Conservation (phyloP, 2,888 invertebrate genomes). For the Crioceris asparagi region DNA sequence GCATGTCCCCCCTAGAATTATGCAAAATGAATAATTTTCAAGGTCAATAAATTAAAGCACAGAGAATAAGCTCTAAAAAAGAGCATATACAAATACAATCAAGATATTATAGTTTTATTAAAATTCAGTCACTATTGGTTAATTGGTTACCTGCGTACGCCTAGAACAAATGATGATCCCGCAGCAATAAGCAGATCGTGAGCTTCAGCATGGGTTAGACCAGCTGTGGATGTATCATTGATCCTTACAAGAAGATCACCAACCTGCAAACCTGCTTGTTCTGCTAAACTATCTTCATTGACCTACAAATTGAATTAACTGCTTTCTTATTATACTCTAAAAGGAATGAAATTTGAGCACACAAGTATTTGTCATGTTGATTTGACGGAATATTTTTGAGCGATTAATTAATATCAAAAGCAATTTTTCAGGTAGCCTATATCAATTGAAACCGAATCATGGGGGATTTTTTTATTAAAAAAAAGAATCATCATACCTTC, state of each 20-base stretch:
- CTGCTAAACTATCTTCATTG: slow-evolving; percentile 67
- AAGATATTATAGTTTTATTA: no score
- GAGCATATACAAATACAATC: not conserved
- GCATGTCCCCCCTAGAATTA: slow-evolving; percentile 3
- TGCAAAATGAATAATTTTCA: not conserved
- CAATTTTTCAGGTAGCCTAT: no score
- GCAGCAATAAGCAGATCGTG: slow-evolving; percentile 61
- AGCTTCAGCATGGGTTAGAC: slow-evolving; percentile 66
- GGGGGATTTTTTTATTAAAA: no score
- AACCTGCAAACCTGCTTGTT: slow-evolving; percentile 66
- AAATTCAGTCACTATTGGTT: not conserved
- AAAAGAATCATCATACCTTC: no score
- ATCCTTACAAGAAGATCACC: slow-evolving; percentile 79
- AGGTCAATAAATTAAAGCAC: no score
- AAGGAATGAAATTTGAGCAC: no score
- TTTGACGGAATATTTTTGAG: no score
- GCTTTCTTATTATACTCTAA: no score
- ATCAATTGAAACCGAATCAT: no score
- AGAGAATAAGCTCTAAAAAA: not conserved
- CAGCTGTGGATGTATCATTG: slow-evolving; percentile 55
- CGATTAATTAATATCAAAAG: no score
- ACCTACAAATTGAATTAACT: slow-evolving; percentile 48
- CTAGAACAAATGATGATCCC: slow-evolving; percentile 60
- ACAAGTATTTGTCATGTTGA: no score
- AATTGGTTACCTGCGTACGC: slow-evolving; percentile 54